A percentile compares a stretch with the other conserved stretches of the same genome.
Evolutionary conservation across 2,797 vertebrate species (phyloP).

Genomic region (Xenops minutus): DNA sequence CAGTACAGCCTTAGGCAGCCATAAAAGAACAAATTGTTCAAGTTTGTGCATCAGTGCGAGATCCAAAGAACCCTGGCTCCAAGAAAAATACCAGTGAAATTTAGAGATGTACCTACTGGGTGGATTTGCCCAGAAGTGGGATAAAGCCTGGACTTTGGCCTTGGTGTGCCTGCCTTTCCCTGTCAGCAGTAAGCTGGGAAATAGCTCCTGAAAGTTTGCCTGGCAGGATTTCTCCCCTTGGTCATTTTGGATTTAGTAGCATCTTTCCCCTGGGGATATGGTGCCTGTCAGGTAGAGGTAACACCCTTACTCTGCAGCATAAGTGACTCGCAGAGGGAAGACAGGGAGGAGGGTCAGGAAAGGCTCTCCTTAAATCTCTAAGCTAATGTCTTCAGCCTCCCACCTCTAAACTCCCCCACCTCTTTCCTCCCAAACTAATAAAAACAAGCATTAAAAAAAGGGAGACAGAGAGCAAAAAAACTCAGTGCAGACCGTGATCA

Average conservation of each 20-base stretch:
- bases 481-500: neutral
- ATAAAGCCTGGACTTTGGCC: neutral
- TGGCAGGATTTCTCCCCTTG: neutral
- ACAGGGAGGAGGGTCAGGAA: neutral
- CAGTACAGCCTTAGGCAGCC: slow-evolving; percentile 50
- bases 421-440: neutral
- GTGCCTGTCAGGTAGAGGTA: neutral
- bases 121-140: neutral
- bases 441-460: neutral
- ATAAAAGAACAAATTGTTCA: slow-evolving; percentile 61
- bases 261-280: neutral
- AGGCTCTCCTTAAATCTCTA: neutral
- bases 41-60: slow-evolving; percentile 31
- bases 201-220: slow-evolving; percentile 39
- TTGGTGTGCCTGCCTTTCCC: slow-evolving; percentile 3
- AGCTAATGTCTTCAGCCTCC: slow-evolving; percentile 8
- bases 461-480: neutral
- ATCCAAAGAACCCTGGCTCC: slow-evolving; percentile 35
- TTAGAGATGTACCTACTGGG: slow-evolving; percentile 13
- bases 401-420: neutral
- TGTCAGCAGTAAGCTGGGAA: slow-evolving; percentile 48
- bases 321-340: neutral
- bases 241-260: neutral
- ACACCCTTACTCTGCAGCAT: neutral
- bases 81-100: slow-evolving; percentile 18